Conservation (phyloP, 37 sponge, comb jelly and placozoan species). For the Haliclona indistincta region DNA sequence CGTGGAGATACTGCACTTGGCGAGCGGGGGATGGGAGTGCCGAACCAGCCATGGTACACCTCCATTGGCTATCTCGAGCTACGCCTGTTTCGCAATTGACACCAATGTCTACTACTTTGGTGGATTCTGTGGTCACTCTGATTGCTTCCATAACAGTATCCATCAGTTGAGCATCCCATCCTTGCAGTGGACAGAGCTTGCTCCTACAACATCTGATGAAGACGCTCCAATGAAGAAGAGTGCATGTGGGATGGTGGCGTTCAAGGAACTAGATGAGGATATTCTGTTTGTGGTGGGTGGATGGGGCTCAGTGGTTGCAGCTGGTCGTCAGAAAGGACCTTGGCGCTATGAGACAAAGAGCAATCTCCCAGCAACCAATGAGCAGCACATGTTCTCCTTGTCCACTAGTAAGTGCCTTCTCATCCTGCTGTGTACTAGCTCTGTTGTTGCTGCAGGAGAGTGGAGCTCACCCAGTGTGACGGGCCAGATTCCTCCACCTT, state of each 20-base stretch:
- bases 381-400: background rate
- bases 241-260: conserved; percentile 4
- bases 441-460: background rate
- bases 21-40: background rate
- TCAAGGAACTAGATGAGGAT: background rate
- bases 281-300: background rate
- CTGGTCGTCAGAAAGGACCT: background rate
- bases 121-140: conserved; percentile 1
- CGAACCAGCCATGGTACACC: background rate
- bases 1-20: background rate
- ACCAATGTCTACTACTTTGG: background rate
- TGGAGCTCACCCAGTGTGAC: background rate
- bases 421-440: no score
- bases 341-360: background rate
- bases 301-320: background rate
- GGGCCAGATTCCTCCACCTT: background rate
- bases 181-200: background rate
- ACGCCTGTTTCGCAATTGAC: background rate
- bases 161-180: background rate
- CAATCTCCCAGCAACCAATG: background rate
- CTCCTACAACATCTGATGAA: background rate
- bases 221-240: conserved; percentile 13
- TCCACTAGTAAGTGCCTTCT: background rate
- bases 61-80: background rate
- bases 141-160: background rate